Percentiles rank a stretch among this genome's conserved stretches.
These are phyloP conservation scores for Salarias fasciatus DNA, from an alignment of 2,797 vertebrate genomes.

Conservation along the genomic window DNA sequence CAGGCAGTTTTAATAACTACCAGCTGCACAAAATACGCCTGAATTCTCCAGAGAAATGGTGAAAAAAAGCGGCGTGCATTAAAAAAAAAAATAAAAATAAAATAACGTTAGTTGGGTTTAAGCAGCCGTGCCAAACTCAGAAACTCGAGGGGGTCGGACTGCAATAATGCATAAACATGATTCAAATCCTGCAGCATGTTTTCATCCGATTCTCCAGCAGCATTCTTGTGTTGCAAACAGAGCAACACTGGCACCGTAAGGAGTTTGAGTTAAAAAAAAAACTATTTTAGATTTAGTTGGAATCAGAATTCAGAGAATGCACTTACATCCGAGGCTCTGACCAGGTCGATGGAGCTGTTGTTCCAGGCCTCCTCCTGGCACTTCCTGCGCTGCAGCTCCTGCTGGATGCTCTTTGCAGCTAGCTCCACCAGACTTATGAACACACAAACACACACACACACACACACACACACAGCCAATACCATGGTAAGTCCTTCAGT, in stretches of 20 bases:
- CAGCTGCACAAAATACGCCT: too few species aligned
- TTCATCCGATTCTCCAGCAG: neutral
- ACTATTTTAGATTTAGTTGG: neutral
- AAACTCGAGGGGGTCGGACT: too few species aligned
- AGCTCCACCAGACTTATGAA: slow-evolving; percentile 88
- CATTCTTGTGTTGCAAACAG: neutral
- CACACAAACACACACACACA: slow-evolving; percentile 21
- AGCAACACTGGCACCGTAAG: neutral
- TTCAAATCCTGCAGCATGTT: neutral
- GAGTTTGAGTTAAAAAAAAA: neutral
- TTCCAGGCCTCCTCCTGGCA: slow-evolving; percentile 96
- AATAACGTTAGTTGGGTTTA: too few species aligned
- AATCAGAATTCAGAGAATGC: neutral
- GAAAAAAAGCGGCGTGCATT: too few species aligned
- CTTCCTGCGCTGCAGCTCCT: slow-evolving; percentile 85
- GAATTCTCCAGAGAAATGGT: too few species aligned
- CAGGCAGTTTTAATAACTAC: too few species aligned
- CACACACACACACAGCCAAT: too few species aligned
- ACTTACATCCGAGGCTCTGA: slow-evolving; percentile 93
- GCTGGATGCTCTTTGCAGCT: slow-evolving; percentile 90
- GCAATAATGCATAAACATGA: too few species aligned
- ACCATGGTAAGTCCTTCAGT: too few species aligned
- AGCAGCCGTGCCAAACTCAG: too few species aligned
- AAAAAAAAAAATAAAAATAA: too few species aligned
- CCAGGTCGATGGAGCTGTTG: slow-evolving; percentile 91